These are phyloP conservation scores for Lithosia quadra DNA, from an alignment of 2,888 invertebrate genomes.

Conservation along the genomic window DNA sequence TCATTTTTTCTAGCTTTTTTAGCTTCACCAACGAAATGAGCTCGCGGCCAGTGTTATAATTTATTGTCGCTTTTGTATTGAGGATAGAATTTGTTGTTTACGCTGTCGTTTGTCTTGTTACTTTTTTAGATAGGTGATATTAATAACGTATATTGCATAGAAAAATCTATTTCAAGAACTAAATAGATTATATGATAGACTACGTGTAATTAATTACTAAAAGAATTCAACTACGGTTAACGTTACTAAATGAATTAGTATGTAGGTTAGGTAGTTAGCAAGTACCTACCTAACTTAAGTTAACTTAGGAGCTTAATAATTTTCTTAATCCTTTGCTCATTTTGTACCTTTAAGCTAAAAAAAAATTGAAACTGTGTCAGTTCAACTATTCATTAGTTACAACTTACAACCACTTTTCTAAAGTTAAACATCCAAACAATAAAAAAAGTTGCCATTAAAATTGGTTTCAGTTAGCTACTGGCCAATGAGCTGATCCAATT, in stretches of 20 bases:
- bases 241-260: too few species aligned
- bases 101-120: constrained; percentile 58
- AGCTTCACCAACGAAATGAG: constrained; percentile 73
- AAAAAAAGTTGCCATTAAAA: constrained; percentile 61
- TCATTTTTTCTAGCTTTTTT: constrained; percentile 80
- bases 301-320: constrained; percentile 5
- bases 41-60: constrained; percentile 81
- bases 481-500: constrained; percentile 82
- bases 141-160: constrained; percentile 37
- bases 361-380: too few species aligned
- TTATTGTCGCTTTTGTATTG: constrained; percentile 78
- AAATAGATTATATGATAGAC: constrained; percentile 28
- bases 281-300: too few species aligned
- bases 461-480: constrained; percentile 81
- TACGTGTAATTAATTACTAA: constrained; percentile 28
- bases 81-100: constrained; percentile 73
- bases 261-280: too few species aligned
- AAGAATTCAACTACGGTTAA: constrained; percentile 16
- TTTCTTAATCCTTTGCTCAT: neutral
- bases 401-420: constrained; percentile 28
- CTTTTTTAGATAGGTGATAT: constrained; percentile 48
- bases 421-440: constrained; percentile 37
- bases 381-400: too few species aligned
- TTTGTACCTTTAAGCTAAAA: too few species aligned
- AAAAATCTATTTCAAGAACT: constrained; percentile 21